phyloP scores from a whole-genome alignment of 2,797 vertebrate species.

The Toxotes lorentzi region DNA sequence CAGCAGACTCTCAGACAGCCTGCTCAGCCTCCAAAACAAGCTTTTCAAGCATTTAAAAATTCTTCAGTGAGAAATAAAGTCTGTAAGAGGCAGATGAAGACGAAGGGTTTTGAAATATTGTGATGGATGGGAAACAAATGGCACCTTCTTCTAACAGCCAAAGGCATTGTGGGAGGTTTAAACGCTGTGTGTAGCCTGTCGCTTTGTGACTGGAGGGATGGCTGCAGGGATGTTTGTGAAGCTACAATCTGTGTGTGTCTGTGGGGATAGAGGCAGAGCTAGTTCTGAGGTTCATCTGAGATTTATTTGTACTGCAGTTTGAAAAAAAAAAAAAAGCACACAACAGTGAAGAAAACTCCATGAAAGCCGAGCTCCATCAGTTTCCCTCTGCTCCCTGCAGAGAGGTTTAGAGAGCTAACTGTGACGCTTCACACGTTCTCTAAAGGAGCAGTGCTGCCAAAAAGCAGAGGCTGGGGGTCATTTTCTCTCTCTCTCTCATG shows the following conservation, averaged over 20 bases:
- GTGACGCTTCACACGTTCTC: constrained; percentile 12
- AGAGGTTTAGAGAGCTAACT: constrained; percentile 22
- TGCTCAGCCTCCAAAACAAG: constrained; percentile 27
- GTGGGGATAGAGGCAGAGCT: not conserved
- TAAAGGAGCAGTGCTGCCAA: not conserved
- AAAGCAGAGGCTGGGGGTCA: constrained; percentile 13
- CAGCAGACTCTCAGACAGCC: constrained; percentile 35
- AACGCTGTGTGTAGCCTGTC: constrained; percentile 33
- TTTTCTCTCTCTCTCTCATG: constrained; percentile 16
- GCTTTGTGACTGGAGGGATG: constrained; percentile 28
- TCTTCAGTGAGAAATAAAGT: constrained; percentile 33
- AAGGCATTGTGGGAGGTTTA: constrained; percentile 15
- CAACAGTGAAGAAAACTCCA: not conserved
- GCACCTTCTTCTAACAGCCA: constrained; percentile 1
- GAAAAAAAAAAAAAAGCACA: not conserved
- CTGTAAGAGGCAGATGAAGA: constrained; percentile 31
- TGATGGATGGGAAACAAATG: constrained; percentile 48
- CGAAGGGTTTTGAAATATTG: constrained; percentile 22
- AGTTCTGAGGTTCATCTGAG: constrained; percentile 7
- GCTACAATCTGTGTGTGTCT: constrained; percentile 4
- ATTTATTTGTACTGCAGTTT: constrained; percentile 34
- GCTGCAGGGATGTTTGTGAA: constrained; percentile 52
- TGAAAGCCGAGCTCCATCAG: constrained; percentile 9
- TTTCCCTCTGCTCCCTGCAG: constrained; percentile 20
- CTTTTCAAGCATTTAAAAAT: constrained; percentile 39